Base-by-base conservation (phyloP, 2,113 vertebrate species). In the Collichthys lucidus region DNA sequence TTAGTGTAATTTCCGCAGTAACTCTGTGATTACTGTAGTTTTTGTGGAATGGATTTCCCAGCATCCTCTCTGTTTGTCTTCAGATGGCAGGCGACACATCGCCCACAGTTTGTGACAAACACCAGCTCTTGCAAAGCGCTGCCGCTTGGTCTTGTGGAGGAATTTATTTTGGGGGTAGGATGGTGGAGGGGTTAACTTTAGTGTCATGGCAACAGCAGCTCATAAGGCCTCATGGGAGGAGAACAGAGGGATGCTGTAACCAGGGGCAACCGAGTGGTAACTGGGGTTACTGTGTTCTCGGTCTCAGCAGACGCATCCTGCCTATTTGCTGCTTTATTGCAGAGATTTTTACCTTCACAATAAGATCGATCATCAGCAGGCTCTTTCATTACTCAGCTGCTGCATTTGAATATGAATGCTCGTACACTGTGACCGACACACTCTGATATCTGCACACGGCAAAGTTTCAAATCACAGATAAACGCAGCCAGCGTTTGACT, bases 181-280 rank as follows among this genome's bases (percentile, higher is more conserved):
- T 24, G 52, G 35, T 2, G 40, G 50, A 31, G 82, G 71, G 78
- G 79, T 29, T 79, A 83, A 73, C 26, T 80, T 80, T 82, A 80
- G 74, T 84, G 85, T 87, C 88, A 90, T 92, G 87, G 89, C 81
- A 93, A 91, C 91, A 80, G 88, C 81, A 80, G 68, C 61, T 77
- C 56, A 64, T 57, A 14, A 65, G 69, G 75, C 70, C 77, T 70
- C 77, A 68, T 69, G 81, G 79, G 89, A 88, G 71, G 66, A 69
- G 46, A 79, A 64, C 52, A 80, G 66, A 82, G 71, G 71, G 86
- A 88, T 86, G 76, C 65, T 89, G 91, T 91, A 90, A 87, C 88
- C 89, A 91, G 65, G 88, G 86, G 91, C 86, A 90, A 93, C 92
- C 22, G 73, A 73, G 79, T 73, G 63, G 66, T 86, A 77, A 81